Evolutionary conservation across 1,140 invertebrate genomes (phyloP).

Genomic region (Philopotamus ludificatus): DNA sequence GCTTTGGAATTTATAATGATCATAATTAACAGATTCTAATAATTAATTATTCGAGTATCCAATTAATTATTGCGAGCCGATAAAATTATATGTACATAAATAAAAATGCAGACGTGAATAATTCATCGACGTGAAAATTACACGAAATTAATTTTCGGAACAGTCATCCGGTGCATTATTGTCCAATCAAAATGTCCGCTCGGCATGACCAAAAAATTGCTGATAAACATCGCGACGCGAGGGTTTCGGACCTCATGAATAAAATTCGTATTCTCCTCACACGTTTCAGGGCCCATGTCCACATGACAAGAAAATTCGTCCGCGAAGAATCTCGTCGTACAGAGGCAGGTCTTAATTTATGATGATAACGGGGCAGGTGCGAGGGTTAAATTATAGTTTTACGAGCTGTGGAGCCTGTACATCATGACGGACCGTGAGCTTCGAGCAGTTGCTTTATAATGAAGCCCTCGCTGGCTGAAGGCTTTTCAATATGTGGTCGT

Average conservation of each 20-base stretch:
- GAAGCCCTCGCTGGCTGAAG: background rate
- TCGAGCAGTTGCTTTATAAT: slow-evolving; percentile 5
- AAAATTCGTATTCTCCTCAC: slow-evolving; percentile 4
- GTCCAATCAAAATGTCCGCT: slow-evolving; percentile 2
- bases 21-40: too few species aligned
- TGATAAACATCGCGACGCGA: background rate
- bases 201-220: background rate
- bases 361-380: slow-evolving; percentile 24
- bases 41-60: too few species aligned
- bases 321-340: background rate
- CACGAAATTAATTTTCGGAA: too few species aligned
- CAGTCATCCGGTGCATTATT: background rate
- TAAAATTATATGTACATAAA: too few species aligned
- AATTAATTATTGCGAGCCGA: too few species aligned
- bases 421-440: background rate
- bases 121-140: too few species aligned
- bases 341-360: slow-evolving; percentile 17
- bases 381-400: slow-evolving; percentile 11
- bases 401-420: slow-evolving; percentile 3
- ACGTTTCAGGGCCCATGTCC: slow-evolving; percentile 1
- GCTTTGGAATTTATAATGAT: too few species aligned
- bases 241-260: slow-evolving; percentile 2
- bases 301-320: background rate
- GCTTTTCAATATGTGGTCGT: background rate
- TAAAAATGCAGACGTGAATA: too few species aligned